Percentiles rank a stretch among this genome's conserved stretches.
Conservation (phyloP, 2,888 invertebrate species). For the Luperina testacea region DNA sequence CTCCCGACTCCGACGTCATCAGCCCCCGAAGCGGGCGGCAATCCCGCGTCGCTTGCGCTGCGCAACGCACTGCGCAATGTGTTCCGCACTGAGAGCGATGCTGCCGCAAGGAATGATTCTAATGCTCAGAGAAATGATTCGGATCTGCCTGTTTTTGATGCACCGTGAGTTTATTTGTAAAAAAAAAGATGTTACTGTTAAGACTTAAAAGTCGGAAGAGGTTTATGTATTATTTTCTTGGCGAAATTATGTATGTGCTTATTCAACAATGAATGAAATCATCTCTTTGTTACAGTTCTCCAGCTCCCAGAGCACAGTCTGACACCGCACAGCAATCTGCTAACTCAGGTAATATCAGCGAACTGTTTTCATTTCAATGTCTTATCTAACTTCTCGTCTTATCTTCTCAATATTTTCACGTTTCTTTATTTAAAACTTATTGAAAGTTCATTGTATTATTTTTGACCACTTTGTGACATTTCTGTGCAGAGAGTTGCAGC, state of each 20-base stretch:
- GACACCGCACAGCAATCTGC: constrained; percentile 81
- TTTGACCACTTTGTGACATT: not conserved
- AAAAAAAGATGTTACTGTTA: not conserved
- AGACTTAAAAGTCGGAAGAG: not conserved
- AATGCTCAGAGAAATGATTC: constrained; percentile 76
- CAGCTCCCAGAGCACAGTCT: constrained; percentile 81
- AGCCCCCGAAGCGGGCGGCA: constrained; percentile 77
- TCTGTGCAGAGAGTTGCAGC: constrained; percentile 77
- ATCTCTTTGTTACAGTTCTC: constrained; percentile 72
- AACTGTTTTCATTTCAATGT: not conserved
- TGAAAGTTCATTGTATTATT: not conserved
- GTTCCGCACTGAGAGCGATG: constrained; percentile 79
- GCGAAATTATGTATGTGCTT: too few relatives aligned
- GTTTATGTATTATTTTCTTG: too few relatives aligned
- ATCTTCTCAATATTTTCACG: not conserved
- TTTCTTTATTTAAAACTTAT: not conserved
- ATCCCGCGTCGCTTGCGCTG: constrained; percentile 81
- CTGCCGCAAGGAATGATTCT: constrained; percentile 69
- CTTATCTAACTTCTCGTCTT: not conserved
- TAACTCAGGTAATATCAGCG: constrained; percentile 75
- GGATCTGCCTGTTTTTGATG: constrained; percentile 82
- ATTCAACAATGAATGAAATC: not conserved
- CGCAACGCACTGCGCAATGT: constrained; percentile 85
- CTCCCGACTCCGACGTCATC: constrained; percentile 85
- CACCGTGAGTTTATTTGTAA: constrained; percentile 73